These are phyloP conservation scores for Rallus limicola DNA, from an alignment of 2,113 vertebrate species.

Conservation along the genomic window DNA sequence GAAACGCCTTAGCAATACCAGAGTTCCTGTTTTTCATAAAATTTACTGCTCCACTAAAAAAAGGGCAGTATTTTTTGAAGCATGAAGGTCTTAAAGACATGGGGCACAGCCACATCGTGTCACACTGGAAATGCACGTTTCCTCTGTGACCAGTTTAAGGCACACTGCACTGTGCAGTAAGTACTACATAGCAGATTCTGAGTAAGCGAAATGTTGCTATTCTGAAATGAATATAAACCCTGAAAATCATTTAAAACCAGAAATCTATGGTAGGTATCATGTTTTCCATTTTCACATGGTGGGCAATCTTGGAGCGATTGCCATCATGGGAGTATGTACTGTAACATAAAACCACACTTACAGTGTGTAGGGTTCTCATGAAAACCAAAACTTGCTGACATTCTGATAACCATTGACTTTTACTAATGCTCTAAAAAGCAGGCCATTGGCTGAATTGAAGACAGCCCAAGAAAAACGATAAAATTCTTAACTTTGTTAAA, in stretches of 20 bases:
- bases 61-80: neutral
- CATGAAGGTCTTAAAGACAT: neutral
- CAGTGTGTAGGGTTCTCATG: neutral
- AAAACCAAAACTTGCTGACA: constrained; percentile 52
- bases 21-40: neutral
- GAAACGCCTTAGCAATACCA: neutral
- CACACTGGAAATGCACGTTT: neutral
- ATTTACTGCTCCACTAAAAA: neutral
- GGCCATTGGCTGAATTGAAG: neutral
- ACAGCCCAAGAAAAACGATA: neutral
- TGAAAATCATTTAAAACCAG: neutral
- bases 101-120: neutral
- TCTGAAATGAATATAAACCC: neutral
- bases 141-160: neutral
- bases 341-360: constrained; percentile 42
- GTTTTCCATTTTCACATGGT: neutral
- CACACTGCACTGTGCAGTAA: neutral
- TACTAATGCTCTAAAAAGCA: neutral
- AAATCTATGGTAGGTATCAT: neutral
- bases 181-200: neutral
- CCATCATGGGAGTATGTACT: neutral
- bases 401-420: neutral
- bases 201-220: neutral
- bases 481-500: neutral
- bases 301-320: neutral